A percentile compares a stretch with the other conserved stretches of the same genome.
These are phyloP conservation scores for Rhodeus uyekii DNA, from an alignment of 2,797 vertebrate species.

Conservation along the genomic window DNA sequence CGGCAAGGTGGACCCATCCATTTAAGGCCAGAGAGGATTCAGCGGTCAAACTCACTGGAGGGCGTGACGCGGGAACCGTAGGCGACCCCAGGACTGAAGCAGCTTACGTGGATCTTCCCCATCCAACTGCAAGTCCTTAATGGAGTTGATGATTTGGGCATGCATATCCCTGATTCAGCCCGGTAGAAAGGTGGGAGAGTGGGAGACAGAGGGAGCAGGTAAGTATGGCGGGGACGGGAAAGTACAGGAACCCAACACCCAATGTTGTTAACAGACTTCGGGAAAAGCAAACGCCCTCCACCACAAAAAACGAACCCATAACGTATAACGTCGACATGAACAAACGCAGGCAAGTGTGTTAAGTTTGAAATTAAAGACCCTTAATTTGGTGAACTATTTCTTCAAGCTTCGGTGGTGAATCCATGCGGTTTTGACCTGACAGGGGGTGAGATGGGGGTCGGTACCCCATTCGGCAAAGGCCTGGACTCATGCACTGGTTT, in stretches of 20 bases:
- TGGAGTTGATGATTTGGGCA: slow-evolving; percentile 96
- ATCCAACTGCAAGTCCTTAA: slow-evolving; percentile 96
- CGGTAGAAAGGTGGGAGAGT: slow-evolving; percentile 2
- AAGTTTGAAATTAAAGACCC: neutral
- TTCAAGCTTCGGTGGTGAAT: slow-evolving; percentile 37
- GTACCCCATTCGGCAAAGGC: slow-evolving; percentile 13
- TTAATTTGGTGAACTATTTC: slow-evolving; percentile 4
- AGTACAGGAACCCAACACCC: slow-evolving; percentile 60
- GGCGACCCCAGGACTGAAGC: slow-evolving; percentile 90
- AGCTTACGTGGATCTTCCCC: slow-evolving; percentile 92
- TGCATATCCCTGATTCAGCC: slow-evolving; percentile 89
- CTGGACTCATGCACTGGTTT: slow-evolving; percentile 56
- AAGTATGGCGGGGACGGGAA: slow-evolving; percentile 53
- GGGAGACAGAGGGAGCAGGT: slow-evolving; percentile 45
- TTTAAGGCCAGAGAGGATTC: slow-evolving; percentile 31
- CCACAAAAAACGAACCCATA: slow-evolving; percentile 10
- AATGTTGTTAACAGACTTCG: slow-evolving; percentile 62
- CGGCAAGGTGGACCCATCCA: neutral
- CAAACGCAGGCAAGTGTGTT: slow-evolving; percentile 13
- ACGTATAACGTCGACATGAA: slow-evolving; percentile 25
- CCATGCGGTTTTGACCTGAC: slow-evolving; percentile 66
- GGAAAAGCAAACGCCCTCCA: slow-evolving; percentile 56
- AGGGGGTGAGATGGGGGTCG: slow-evolving; percentile 2
- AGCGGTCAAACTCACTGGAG: slow-evolving; percentile 88
- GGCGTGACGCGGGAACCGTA: slow-evolving; percentile 85